phyloP scores from a whole-genome alignment of 2,888 invertebrate genomes.

The Philhelius pedissequus region DNA sequence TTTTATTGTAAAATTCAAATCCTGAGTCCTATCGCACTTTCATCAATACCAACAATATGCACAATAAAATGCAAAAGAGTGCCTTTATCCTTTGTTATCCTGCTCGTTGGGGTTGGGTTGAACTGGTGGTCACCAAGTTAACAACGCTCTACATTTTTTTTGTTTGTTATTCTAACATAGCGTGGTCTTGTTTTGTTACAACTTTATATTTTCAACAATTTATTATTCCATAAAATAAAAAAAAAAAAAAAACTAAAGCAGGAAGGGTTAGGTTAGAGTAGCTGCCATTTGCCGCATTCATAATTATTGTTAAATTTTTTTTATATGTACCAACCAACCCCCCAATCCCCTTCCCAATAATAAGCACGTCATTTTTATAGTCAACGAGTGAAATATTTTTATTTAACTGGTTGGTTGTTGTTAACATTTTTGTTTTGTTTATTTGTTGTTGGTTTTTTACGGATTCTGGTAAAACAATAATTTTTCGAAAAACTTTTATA shows the following conservation, averaged over 20 bases:
- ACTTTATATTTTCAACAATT: constrained; percentile 42
- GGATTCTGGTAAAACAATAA: constrained; percentile 25
- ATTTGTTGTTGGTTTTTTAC: constrained; percentile 10
- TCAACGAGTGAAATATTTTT: constrained; percentile 43
- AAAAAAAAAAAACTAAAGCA: neutral
- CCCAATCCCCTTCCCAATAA: neutral
- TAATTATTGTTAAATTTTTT: constrained; percentile 64
- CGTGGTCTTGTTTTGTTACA: constrained; percentile 47
- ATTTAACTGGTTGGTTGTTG: constrained; percentile 37
- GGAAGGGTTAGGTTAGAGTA: constrained; percentile 26
- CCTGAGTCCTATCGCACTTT: constrained; percentile 65
- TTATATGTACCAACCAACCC: neutral
- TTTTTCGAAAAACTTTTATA: constrained; percentile 42
- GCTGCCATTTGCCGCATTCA: constrained; percentile 30
- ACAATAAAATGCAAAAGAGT: constrained; percentile 68
- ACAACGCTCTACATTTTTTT: neutral
- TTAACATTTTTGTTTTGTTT: constrained; percentile 24
- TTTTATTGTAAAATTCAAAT: constrained; percentile 47
- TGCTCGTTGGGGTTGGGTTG: neutral
- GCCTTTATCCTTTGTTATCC: constrained; percentile 60
- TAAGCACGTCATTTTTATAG: neutral
- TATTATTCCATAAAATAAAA: neutral
- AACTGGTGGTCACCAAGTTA: constrained; percentile 49
- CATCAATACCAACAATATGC: constrained; percentile 68
- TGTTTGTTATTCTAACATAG: neutral